phyloP scores from a whole-genome alignment of 2,113 vertebrate genomes.

The Damaliscus lunatus region DNA sequence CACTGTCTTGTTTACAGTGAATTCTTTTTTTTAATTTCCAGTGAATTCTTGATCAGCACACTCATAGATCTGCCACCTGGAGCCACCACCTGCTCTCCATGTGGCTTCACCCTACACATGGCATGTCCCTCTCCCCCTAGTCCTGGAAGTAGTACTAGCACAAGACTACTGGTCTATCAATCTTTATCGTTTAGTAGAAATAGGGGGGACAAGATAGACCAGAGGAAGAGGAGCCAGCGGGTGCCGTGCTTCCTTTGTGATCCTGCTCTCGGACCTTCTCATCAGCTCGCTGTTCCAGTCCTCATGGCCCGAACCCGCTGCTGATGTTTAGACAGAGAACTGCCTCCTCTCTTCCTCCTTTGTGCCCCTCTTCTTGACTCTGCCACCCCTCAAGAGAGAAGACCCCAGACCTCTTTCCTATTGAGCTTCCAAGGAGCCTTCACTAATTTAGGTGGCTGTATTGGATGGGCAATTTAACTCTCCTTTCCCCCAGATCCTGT shows the following conservation, averaged over 20 bases:
- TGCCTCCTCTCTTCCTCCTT: not conserved
- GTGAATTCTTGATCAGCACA: not conserved
- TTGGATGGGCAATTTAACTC: not conserved
- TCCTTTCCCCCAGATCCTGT: not conserved
- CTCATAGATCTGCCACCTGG: too few species aligned
- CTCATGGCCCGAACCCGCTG: fast-evolving
- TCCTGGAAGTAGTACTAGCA: not conserved
- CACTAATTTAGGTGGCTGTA: not conserved
- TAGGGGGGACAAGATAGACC: fast-evolving
- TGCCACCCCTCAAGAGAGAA: not conserved
- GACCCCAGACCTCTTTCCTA: not conserved
- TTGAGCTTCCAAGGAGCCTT: not conserved
- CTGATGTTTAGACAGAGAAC: not conserved
- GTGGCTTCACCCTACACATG: not conserved
- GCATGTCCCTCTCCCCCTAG: fast-evolving
- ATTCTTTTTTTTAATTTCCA: not conserved
- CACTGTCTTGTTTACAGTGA: not conserved
- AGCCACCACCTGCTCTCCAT: not conserved
- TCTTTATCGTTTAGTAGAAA: not conserved
- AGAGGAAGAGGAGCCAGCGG: not conserved
- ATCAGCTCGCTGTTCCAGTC: not conserved
- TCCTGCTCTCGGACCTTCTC: not conserved
- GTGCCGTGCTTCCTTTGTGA: not conserved
- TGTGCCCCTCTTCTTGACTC: not conserved
- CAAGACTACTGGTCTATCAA: fast-evolving